Percentiles rank a stretch among this genome's conserved stretches.
Evolutionary conservation across 2,888 invertebrate genomes (phyloP).

Genomic region (Temnothorax ravouxi): DNA sequence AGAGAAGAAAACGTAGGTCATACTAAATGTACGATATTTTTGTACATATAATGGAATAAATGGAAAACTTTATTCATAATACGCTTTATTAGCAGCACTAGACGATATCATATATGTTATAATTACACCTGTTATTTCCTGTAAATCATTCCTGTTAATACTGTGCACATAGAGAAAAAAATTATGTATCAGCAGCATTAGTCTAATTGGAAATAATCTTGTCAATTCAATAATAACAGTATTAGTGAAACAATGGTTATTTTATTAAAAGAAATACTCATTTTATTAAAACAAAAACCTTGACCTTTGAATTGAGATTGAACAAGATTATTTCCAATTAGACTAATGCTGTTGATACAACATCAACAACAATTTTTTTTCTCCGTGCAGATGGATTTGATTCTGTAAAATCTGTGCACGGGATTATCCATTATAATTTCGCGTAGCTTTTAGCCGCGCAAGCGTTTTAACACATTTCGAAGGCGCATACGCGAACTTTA

Average conservation of each 20-base stretch:
- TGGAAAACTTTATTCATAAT: neutral
- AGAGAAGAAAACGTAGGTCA: neutral
- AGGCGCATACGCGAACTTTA: constrained; percentile 58
- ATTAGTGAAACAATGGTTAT: too few species aligned
- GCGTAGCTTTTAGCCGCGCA: constrained; percentile 4
- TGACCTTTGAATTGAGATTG: too few species aligned
- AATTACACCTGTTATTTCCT: neutral
- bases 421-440: too few species aligned
- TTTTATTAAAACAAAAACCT: too few species aligned
- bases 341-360: too few species aligned
- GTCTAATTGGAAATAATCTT: too few species aligned
- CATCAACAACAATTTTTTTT: too few species aligned
- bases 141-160: neutral
- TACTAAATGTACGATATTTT: neutral
- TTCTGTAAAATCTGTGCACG: neutral
- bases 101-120: neutral
- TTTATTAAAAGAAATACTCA: too few species aligned
- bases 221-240: too few species aligned
- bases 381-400: neutral
- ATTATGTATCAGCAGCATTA: neutral
- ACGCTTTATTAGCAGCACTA: neutral
- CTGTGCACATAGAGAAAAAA: too few species aligned
- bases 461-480: constrained; percentile 31
- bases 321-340: too few species aligned
- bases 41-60: neutral